Conservation (phyloP, 2,113 vertebrate genomes). For the Columbina picui region DNA sequence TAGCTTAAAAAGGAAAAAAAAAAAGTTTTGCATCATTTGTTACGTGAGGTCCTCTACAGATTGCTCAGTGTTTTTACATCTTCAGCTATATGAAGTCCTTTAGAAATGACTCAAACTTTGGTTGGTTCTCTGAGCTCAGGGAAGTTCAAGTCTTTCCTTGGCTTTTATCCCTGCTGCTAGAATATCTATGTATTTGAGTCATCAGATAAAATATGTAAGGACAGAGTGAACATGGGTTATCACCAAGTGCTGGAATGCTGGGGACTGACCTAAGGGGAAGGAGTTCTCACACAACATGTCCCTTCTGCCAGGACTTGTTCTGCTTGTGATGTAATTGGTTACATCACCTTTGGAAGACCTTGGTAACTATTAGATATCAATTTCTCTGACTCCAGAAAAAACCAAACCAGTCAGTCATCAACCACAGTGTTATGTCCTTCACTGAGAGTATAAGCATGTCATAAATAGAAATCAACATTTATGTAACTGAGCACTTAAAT, state of each 20-base stretch:
- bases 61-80: rapidly evolving
- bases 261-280: rapidly evolving
- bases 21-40: not conserved
- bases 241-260: not conserved
- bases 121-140: not conserved
- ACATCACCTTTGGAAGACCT: not conserved
- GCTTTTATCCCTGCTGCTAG: not conserved
- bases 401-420: not conserved
- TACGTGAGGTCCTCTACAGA: not conserved
- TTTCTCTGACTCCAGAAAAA: not conserved
- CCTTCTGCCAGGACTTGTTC: not conserved
- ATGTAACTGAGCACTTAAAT: not conserved
- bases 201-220: not conserved
- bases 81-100: not conserved
- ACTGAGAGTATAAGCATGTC: not conserved
- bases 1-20: not conserved
- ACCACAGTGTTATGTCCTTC: not conserved
- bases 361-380: not conserved
- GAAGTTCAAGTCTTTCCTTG: not conserved
- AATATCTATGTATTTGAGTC: not conserved
- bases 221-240: not conserved
- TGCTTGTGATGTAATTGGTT: not conserved
- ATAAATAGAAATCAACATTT: not conserved
- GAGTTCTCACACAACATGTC: not conserved
- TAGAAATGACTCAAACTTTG: not conserved